Conservation (phyloP, 2,888 invertebrate genomes). For the Platycnemis pennipes region DNA sequence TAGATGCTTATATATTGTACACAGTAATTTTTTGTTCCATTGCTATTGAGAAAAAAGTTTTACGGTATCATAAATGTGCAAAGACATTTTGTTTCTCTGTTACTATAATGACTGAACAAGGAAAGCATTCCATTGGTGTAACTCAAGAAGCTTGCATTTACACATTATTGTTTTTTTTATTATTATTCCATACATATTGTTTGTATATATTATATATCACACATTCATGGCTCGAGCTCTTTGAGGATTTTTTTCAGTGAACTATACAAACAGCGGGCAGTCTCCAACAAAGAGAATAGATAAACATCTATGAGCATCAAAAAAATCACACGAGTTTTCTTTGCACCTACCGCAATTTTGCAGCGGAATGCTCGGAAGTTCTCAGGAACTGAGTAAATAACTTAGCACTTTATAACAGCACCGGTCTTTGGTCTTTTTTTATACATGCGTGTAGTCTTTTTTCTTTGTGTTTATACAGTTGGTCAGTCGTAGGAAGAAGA, state of each 20-base stretch:
- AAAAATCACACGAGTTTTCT: constrained; percentile 67
- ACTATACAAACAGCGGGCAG: constrained; percentile 67
- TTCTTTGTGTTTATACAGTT: constrained; percentile 54
- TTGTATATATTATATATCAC: constrained; percentile 60
- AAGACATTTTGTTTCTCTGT: constrained; percentile 59
- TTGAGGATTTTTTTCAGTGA: constrained; percentile 66
- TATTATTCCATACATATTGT: constrained; percentile 58
- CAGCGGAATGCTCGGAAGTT: constrained; percentile 67
- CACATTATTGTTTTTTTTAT: constrained; percentile 66
- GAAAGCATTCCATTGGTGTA: constrained; percentile 64
- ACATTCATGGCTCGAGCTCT: constrained; percentile 67
- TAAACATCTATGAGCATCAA: constrained; percentile 67
- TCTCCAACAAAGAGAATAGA: constrained; percentile 68
- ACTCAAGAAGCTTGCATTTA: constrained; percentile 62
- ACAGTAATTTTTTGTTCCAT: constrained; percentile 51
- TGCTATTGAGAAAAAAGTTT: constrained; percentile 55
- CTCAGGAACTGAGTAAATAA: constrained; percentile 68
- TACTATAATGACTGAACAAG: constrained; percentile 61
- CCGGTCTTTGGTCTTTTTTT: constrained; percentile 62
- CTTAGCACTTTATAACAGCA: constrained; percentile 67
- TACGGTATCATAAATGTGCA: constrained; percentile 61
- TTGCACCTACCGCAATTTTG: constrained; percentile 67
- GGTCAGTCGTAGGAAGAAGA: constrained; percentile 66
- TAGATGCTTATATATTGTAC: constrained; percentile 57
- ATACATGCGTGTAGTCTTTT: constrained; percentile 53